Conservation (phyloP, 2,888 invertebrate species). For the Ochlodes sylvanus region DNA sequence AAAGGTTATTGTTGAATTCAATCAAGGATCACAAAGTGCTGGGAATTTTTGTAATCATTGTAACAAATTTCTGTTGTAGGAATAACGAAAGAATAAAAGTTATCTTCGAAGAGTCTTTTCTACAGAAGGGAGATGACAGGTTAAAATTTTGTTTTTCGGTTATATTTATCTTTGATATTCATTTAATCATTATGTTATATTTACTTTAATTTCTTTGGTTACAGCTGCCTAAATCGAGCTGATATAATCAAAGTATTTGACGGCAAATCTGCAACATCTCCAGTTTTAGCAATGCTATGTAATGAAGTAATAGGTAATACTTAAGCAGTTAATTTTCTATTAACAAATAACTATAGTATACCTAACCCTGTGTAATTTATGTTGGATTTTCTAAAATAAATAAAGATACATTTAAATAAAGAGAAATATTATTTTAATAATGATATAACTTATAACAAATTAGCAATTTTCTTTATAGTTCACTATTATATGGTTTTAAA, state of each 20-base stretch:
- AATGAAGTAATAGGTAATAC: constrained; percentile 87
- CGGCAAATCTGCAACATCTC: constrained; percentile 88
- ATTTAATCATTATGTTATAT: background rate
- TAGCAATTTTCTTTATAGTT: too few relatives aligned
- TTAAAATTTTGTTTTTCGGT: constrained; percentile 57
- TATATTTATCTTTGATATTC: constrained; percentile 26
- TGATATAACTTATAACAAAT: too few relatives aligned
- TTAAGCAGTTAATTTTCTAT: too few relatives aligned
- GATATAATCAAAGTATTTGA: constrained; percentile 95
- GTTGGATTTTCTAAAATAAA: too few relatives aligned
- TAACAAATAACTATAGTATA: too few relatives aligned
- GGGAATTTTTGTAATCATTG: background rate
- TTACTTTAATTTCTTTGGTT: constrained; percentile 54
- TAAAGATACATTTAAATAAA: too few relatives aligned
- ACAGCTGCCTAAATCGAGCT: constrained; percentile 92
- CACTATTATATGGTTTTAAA: too few relatives aligned
- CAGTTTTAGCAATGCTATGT: constrained; percentile 92
- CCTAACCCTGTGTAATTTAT: too few relatives aligned
- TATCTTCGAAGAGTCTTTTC: constrained; percentile 91
- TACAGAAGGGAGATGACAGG: constrained; percentile 92
- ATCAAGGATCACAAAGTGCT: background rate
- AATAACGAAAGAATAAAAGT: constrained; percentile 91
- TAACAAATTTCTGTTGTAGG: constrained; percentile 81
- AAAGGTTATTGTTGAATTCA: background rate
- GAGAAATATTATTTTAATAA: too few relatives aligned